phyloP scores from a whole-genome alignment of 53 echinoderm and acorn worm species.

The Crossaster papposus region DNA sequence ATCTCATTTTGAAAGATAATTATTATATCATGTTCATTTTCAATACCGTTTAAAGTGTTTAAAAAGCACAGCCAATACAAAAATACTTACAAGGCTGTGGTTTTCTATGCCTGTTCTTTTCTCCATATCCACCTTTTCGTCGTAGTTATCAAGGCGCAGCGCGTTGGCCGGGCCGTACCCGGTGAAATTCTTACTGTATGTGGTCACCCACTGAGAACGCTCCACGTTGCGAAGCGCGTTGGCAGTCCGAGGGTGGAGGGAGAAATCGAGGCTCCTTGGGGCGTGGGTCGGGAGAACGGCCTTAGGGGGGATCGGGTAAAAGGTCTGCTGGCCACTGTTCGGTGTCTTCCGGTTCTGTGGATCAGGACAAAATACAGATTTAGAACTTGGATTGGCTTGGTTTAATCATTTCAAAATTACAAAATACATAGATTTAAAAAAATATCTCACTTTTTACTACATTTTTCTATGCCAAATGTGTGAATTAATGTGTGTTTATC shows the following conservation, averaged over 20 bases:
- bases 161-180: constrained; percentile 93
- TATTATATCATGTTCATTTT: too few relatives aligned
- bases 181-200: constrained; percentile 82
- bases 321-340: constrained; percentile 85
- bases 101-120: constrained; percentile 79
- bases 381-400: background rate
- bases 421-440: background rate
- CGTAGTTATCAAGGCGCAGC: constrained; percentile 80
- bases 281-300: constrained; percentile 94
- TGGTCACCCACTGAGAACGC: constrained; percentile 94
- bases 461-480: background rate
- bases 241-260: constrained; percentile 83
- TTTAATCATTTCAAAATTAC: background rate
- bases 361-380: background rate
- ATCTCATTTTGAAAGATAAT: too few relatives aligned
- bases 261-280: constrained; percentile 81
- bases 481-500: too few relatives aligned
- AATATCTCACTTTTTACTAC: background rate
- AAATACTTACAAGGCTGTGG: constrained; percentile 90
- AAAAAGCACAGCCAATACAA: background rate
- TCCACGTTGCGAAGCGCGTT: constrained; percentile 96
- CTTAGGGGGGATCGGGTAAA: constrained; percentile 96
- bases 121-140: constrained; percentile 87
- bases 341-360: constrained; percentile 87
- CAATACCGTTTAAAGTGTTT: background rate